Evolutionary conservation across 2,113 vertebrate species (phyloP).

Genomic region (Pterophyllum scalare): DNA sequence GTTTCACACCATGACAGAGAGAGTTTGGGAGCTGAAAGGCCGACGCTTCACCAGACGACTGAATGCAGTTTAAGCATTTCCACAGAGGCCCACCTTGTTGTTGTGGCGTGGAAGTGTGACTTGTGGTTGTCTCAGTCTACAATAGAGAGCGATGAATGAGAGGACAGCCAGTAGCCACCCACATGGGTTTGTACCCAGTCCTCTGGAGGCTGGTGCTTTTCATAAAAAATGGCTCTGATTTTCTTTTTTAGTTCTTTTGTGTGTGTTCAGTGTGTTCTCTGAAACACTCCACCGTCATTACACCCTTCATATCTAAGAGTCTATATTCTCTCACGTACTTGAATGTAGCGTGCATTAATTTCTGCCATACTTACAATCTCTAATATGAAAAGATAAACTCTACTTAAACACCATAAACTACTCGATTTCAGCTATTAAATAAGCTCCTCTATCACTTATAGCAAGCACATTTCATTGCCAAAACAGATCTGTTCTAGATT

Average conservation of each 20-base stretch:
- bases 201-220: not conserved
- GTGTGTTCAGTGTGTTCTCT: not conserved
- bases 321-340: not conserved
- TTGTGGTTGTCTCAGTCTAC: conserved; percentile 48
- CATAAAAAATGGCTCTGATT: not conserved
- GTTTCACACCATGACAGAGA: conserved; percentile 37
- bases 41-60: conserved; percentile 57
- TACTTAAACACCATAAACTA: not conserved
- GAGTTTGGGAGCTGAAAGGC: conserved; percentile 54
- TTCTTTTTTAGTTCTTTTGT: not conserved
- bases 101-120: conserved; percentile 62
- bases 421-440: not conserved
- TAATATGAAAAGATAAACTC: not conserved
- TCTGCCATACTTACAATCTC: not conserved
- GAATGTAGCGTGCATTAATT: not conserved
- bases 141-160: conserved; percentile 57
- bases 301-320: not conserved
- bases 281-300: not conserved
- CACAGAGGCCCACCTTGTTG: conserved; percentile 60
- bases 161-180: conserved; percentile 64
- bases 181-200: conserved; percentile 41
- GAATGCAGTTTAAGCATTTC: conserved; percentile 64
- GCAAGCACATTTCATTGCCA: not conserved
- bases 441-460: not conserved
- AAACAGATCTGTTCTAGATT: not conserved